Conservation (phyloP, 1,140 invertebrate species). For the Penaeus chinensis region DNA sequence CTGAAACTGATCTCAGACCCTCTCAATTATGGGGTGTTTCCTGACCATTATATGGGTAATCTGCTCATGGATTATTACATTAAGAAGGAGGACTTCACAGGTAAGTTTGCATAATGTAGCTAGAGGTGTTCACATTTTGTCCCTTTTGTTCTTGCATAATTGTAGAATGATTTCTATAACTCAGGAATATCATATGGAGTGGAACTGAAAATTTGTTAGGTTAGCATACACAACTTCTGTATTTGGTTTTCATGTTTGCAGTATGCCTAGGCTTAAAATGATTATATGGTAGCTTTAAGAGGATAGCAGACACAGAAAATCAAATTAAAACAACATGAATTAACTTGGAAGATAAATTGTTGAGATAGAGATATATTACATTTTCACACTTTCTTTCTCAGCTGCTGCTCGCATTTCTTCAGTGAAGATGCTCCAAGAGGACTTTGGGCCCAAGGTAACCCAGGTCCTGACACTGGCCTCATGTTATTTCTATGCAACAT, state of each 20-base stretch:
- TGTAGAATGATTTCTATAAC: too few relatives aligned
- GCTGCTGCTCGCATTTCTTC: constrained; percentile 82
- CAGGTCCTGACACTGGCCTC: constrained; percentile 80
- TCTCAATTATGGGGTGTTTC: constrained; percentile 89
- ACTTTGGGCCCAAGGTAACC: constrained; percentile 79
- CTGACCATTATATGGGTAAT: constrained; percentile 83
- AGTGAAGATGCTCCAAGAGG: constrained; percentile 90
- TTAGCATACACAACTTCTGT: too few relatives aligned
- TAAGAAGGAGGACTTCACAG: constrained; percentile 75
- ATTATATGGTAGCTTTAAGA: too few relatives aligned
- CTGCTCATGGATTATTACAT: constrained; percentile 85
- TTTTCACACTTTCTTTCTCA: constrained; percentile 26
- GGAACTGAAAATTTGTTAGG: too few relatives aligned
- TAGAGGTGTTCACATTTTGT: too few relatives aligned
- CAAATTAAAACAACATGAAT: neutral
- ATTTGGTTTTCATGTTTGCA: too few relatives aligned
- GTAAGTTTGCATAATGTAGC: neutral
- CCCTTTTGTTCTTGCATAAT: neutral
- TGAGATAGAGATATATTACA: neutral
- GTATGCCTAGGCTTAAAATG: too few relatives aligned
- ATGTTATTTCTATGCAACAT: constrained; percentile 79
- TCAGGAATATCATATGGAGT: too few relatives aligned
- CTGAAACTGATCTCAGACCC: constrained; percentile 82
- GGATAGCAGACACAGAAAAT: neutral
- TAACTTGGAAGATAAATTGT: neutral